Base-by-base conservation (phyloP, 1,140 invertebrate genomes). In the Drosophila miranda region DNA sequence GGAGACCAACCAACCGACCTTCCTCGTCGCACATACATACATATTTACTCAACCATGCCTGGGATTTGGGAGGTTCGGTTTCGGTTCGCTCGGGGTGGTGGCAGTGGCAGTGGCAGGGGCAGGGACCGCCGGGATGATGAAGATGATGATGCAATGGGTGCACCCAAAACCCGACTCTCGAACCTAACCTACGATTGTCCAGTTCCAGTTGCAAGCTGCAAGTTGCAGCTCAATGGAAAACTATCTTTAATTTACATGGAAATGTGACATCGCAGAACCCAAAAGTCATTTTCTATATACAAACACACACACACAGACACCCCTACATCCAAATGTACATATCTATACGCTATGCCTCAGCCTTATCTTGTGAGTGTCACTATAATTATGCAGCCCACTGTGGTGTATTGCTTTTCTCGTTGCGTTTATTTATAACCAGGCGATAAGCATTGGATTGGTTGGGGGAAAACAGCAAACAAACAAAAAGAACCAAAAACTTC, bases 41-140 rank as follows among this genome's bases (percentile, higher is more conserved):
- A 69, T 83, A 82, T 82, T 78, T 83, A 82, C 79, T 82, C 79
- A 75, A 66, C 79, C 75, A 77, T 64, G 53, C 41, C 64, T 75
- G 71, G 55, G 61, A 68, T 62, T 75, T 69, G 51, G 63, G 68
- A 56, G 50, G 13, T 38, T 68, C 48, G 52, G 46, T 67, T 67
- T 54, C 34, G 54, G 67, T 28, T 34, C 7, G 11, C 23, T 28
- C 16, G 46, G n/a, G 19, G 23, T 21, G 6, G 34, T 46, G 3
- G 19, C 7, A 8, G 13, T 51, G 51, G 59, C 26, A 38, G 45
- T 23, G 42, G 54, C 41, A 46, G 7, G n/a, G 54, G 58, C 42
- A 19, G 70, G 59, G 34, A 38, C 11, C 11, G 34, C 34, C 34
- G 34, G 34, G 34, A 38, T 38, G 34, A 38, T 13, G 34, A 38